Evolutionary conservation across 2,113 vertebrate genomes (phyloP).

Genomic region (Calyptomena viridis): DNA sequence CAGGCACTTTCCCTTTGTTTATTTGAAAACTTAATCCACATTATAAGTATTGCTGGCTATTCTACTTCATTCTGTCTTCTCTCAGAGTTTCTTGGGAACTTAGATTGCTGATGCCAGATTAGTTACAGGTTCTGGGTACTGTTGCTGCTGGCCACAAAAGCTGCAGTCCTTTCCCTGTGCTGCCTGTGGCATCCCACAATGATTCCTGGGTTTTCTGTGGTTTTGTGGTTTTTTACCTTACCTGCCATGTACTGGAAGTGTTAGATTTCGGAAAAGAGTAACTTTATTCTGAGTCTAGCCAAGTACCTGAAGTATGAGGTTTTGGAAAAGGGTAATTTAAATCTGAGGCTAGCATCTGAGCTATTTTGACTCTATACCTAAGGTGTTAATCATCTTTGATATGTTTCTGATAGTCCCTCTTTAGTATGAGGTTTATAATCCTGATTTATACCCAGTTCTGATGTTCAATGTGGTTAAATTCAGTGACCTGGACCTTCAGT

Average conservation of each 20-base stretch:
- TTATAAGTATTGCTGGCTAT: neutral
- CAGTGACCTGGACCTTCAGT: neutral
- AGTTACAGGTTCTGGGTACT: neutral
- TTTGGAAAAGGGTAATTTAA: neutral
- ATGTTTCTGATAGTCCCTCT: neutral
- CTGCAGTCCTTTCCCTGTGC: neutral
- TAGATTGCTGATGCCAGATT: neutral
- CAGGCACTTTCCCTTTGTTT: neutral
- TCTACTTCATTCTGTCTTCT: neutral
- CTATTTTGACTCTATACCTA: neutral
- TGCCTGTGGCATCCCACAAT: neutral
- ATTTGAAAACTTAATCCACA: neutral
- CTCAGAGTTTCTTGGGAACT: neutral
- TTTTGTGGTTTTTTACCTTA: neutral
- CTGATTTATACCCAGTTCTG: neutral
- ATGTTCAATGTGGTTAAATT: neutral
- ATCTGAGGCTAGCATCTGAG: neutral
- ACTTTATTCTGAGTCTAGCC: neutral
- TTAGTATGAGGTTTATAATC: neutral
- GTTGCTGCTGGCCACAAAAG: neutral
- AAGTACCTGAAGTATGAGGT: neutral
- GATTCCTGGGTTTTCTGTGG: neutral
- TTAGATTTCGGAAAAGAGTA: neutral
- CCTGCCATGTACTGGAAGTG: neutral
- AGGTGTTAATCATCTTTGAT: neutral